Evolutionary conservation across 2,888 invertebrate species (phyloP).

Genomic region (Eledone cirrhosa): DNA sequence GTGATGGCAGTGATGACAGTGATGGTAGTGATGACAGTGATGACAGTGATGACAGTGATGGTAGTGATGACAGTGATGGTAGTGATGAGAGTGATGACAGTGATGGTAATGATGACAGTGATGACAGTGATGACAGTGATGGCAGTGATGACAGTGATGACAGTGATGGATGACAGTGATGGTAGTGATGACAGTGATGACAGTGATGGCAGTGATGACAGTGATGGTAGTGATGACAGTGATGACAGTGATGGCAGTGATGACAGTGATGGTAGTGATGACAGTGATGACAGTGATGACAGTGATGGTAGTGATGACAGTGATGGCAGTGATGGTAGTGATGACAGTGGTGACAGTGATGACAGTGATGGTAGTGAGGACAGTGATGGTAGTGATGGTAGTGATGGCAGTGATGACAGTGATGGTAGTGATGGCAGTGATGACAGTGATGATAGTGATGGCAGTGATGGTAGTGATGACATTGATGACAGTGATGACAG

Average conservation of each 20-base stretch:
- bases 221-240: background rate
- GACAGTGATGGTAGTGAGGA: no score
- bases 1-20: background rate
- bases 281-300: background rate
- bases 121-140: background rate
- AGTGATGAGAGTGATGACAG: no score
- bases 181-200: slow-evolving; percentile 20
- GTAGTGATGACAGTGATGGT: background rate
- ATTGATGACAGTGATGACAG: no score
- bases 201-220: slow-evolving; percentile 4
- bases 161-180: no score
- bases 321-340: background rate
- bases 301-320: background rate
- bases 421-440: slow-evolving; percentile 8
- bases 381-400: no score
- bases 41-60: background rate
- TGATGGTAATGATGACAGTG: background rate
- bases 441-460: background rate
- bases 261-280: background rate
- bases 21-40: background rate
- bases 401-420: slow-evolving; percentile 14
- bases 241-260: background rate
- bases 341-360: no score
- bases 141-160: background rate
- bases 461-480: background rate